Evolutionary conservation across 2,113 vertebrate species (phyloP).

Genomic region (Thryonomys swinderianus): DNA sequence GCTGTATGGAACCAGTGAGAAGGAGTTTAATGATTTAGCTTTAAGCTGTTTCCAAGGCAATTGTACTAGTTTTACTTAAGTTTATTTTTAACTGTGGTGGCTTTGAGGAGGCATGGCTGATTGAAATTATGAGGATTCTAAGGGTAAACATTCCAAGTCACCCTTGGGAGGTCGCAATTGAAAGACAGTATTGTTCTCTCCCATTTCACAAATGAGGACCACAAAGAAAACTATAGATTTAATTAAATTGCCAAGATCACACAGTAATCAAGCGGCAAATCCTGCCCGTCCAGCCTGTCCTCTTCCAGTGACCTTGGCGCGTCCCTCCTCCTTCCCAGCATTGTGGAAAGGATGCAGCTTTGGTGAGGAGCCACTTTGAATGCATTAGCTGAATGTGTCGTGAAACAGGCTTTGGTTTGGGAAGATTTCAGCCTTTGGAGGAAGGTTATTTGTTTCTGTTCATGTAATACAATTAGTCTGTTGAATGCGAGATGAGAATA

Average conservation of each 20-base stretch:
- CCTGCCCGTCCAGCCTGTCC: neutral
- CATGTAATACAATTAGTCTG: slow-evolving; percentile 63
- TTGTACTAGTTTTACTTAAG: neutral
- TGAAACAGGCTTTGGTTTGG: slow-evolving; percentile 13
- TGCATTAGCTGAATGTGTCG: neutral
- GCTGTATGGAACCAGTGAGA: neutral
- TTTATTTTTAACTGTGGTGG: slow-evolving; percentile 13
- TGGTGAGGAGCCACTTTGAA: neutral
- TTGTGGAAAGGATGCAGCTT: neutral
- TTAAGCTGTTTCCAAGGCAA: slow-evolving; percentile 1
- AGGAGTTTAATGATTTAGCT: neutral
- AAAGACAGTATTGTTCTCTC: neutral
- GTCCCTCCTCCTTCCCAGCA: neutral
- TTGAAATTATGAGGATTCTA: neutral
- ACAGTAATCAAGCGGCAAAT: neutral
- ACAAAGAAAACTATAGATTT: neutral
- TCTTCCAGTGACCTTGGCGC: neutral
- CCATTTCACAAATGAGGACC: neutral
- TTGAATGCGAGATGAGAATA: slow-evolving; percentile 65
- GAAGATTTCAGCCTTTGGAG: slow-evolving; percentile 22
- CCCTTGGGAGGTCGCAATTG: neutral
- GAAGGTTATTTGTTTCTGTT: slow-evolving; percentile 68
- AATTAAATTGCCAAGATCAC: neutral
- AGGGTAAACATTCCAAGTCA: neutral
- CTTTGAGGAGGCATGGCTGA: neutral